Evolutionary conservation across 2,797 vertebrate genomes (phyloP), one percentile per base, ranked within the genome.

Genomic region (Megalops cyprinoides): DNA sequence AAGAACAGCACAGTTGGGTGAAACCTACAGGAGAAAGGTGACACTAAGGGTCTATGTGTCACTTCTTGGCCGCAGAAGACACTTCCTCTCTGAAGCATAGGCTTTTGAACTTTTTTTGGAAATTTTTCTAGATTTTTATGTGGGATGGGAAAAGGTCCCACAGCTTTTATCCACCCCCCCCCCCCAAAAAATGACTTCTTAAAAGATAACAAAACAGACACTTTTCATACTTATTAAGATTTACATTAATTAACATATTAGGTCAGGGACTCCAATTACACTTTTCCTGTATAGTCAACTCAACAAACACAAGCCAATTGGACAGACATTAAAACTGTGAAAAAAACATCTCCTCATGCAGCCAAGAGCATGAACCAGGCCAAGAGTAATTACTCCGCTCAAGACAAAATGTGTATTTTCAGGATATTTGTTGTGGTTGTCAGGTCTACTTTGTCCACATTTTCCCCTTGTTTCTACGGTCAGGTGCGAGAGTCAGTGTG

Each of bases 401-500:
- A 77, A 74, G 65, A 46, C 15, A 69, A 56, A 69, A 81, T 77
- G 75, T 71, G 51, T 77, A 81, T 77, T 81, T 77, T 77, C 23
- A 77, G 34, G 74, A 46, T 12, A 49, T 69, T 67, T 77, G 73
- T 74, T 48, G 39, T 49, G 73, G 73, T 74, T 74, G 74, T 74
- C 74, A 31, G 60, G 18, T 69, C 34, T 58, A 42, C 58, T 51
- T 69, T 65, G 56, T n/a, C 46, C 73, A 74, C n/a, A 48, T 39
- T 51, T 46, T 28, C 37, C 46, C n/a, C 25, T 15, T 37, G 14
- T 76, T 55, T 42, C 37, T 73, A 3, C 10, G 48, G 53, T 37
- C 31, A 58, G 53, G 76, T 67, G 28, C 23, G 69, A 53, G 56
- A 69, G 56, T n/a, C n/a, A 69, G 46, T 56, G 62, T 37, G 20